Conservation (phyloP, 2,113 vertebrate species). For the Ophiodon elongatus region DNA sequence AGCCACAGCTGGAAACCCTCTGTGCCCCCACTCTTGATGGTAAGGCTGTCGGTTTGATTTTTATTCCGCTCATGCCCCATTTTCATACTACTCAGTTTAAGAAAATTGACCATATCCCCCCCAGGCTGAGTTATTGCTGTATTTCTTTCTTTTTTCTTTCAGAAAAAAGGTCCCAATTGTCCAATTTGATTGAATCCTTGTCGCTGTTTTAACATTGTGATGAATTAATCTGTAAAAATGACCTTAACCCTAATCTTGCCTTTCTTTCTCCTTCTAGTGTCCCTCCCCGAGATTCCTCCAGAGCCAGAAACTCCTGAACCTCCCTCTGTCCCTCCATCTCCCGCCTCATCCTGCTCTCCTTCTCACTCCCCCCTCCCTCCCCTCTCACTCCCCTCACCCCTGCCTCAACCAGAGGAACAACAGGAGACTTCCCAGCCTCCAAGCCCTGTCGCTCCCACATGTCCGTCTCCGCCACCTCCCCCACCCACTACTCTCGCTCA, state of each 20-base stretch:
- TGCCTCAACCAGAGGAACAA: constrained; percentile 81
- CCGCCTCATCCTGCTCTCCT: constrained; percentile 59
- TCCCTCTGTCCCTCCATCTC: constrained; percentile 66
- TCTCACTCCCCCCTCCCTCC: constrained; percentile 68
- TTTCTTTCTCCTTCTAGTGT: constrained; percentile 57
- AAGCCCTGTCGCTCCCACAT: constrained; percentile 58
- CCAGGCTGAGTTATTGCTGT: not conserved
- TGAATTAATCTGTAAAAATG: constrained; percentile 1
- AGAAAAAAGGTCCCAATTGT: not conserved
- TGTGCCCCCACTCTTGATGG: constrained; percentile 75
- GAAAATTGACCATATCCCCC: not conserved
- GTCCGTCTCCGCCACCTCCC: constrained; percentile 54
- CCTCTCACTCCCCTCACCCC: constrained; percentile 74
- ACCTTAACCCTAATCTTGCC: constrained; percentile 4
- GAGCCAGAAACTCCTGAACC: constrained; percentile 67
- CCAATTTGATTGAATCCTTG: constrained; percentile 9
- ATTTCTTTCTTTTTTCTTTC: not conserved
- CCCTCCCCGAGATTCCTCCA: constrained; percentile 71
- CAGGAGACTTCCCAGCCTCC: constrained; percentile 63
- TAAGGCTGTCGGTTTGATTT: constrained; percentile 45
- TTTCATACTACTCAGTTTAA: constrained; percentile 17
- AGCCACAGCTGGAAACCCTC: constrained; percentile 74
- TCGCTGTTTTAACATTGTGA: not conserved
- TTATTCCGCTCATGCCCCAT: not conserved
- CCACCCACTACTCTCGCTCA: constrained; percentile 38